These are phyloP conservation scores for Ypsolopha sequella DNA, from an alignment of 2,888 invertebrate genomes.

Conservation along the genomic window DNA sequence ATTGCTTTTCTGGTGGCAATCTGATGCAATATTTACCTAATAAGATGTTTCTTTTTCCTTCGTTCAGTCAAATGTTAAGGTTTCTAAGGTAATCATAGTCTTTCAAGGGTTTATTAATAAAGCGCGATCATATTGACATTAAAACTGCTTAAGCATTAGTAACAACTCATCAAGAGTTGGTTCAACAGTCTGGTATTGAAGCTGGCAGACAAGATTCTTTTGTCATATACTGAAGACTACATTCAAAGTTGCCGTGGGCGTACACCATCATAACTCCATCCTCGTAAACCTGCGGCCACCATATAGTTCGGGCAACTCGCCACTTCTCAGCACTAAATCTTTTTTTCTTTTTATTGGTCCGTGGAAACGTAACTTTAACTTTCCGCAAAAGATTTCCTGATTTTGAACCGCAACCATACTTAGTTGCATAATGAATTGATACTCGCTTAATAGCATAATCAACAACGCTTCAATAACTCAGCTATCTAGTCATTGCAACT, in stretches of 20 bases:
- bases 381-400: conserved; percentile 15
- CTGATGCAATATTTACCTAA: background rate
- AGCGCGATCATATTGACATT: too few relatives aligned
- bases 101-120: too few relatives aligned
- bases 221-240: conserved; percentile 9
- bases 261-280: conserved; percentile 24
- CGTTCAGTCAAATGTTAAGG: background rate
- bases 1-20: too few relatives aligned
- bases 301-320: conserved; percentile 12
- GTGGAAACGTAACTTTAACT: conserved; percentile 28
- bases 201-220: conserved; percentile 9
- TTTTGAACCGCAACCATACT: background rate
- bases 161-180: background rate
- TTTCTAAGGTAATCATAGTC: background rate
- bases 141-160: background rate
- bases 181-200: background rate
- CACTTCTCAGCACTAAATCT: conserved; percentile 23
- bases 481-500: conserved; percentile 15
- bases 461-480: conserved; percentile 29
- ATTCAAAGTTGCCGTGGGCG: conserved; percentile 20
- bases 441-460: conserved; percentile 9
- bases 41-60: background rate
- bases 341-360: conserved; percentile 30
- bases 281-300: conserved; percentile 35
- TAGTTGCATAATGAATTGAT: background rate